Percentiles rank a stretch among this genome's conserved stretches.
These are phyloP conservation scores for Sinotaia quadrata DNA, from an alignment of 2,888 invertebrate genomes.

Conservation along the genomic window DNA sequence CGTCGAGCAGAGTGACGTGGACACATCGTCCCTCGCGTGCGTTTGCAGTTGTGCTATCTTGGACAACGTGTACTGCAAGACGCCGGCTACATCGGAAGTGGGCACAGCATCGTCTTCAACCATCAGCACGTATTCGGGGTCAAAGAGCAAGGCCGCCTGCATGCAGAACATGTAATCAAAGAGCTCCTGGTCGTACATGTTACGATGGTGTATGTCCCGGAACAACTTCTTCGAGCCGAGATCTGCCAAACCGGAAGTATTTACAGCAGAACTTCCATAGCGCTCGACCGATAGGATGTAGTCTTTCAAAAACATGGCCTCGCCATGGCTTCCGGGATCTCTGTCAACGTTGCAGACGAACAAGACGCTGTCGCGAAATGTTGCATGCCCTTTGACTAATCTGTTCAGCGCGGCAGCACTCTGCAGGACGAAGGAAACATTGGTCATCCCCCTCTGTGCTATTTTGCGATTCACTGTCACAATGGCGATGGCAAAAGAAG, in stretches of 20 bases:
- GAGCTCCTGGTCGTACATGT: slow-evolving; percentile 59
- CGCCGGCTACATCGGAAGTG: slow-evolving; percentile 47
- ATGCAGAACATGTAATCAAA: slow-evolving; percentile 67
- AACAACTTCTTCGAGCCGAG: background rate
- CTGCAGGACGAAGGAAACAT: slow-evolving; percentile 53
- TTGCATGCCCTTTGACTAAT: slow-evolving; percentile 25
- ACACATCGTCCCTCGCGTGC: background rate
- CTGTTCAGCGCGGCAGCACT: slow-evolving; percentile 38
- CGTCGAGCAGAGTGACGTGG: background rate
- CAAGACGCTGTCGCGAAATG: slow-evolving; percentile 41
- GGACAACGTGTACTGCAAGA: slow-evolving; percentile 41
- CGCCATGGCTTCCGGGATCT: slow-evolving; percentile 47
- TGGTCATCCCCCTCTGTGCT: background rate
- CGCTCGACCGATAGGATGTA: slow-evolving; percentile 48
- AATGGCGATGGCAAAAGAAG: slow-evolving; percentile 7
- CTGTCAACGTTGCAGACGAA: slow-evolving; percentile 66
- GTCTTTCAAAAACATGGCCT: slow-evolving; percentile 45
- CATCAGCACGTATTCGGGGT: slow-evolving; percentile 57
- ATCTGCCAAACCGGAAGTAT: background rate
- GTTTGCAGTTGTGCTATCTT: slow-evolving; percentile 16
- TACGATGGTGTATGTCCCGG: slow-evolving; percentile 2
- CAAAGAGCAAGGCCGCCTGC: slow-evolving; percentile 47
- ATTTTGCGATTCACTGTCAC: slow-evolving; percentile 6
- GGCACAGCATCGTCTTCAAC: slow-evolving; percentile 69
- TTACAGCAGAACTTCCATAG: slow-evolving; percentile 37